Evolutionary conservation across 2,113 vertebrate species (phyloP).

Genomic region (Dasyornis broadbenti): DNA sequence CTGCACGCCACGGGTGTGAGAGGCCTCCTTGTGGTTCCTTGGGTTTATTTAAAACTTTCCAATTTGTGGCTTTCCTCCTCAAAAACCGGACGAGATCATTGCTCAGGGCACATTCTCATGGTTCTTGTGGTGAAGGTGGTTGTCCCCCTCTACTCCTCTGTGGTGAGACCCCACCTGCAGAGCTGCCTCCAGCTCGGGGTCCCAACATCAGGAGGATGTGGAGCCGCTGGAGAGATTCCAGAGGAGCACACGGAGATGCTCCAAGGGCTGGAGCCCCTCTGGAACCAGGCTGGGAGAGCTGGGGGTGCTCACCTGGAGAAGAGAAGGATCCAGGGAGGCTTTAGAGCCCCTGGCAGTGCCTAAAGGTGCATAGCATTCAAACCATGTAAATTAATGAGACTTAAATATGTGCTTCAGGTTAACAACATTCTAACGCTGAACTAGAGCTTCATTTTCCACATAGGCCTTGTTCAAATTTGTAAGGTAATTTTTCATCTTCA

Average conservation of each 20-base stretch:
- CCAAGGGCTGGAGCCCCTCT: background rate
- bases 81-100: background rate
- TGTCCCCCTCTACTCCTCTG: background rate
- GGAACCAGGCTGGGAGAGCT: background rate
- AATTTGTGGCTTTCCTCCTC: background rate
- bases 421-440: background rate
- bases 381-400: background rate
- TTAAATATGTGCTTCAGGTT: background rate
- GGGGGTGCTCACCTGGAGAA: background rate
- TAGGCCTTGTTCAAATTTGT: background rate
- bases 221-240: background rate
- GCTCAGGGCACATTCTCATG: background rate
- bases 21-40: background rate
- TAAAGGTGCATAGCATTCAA: background rate
- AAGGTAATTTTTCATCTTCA: background rate
- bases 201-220: too few relatives aligned
- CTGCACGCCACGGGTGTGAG: rapidly evolving
- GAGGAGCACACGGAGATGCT: rapidly evolving
- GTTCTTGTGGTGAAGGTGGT: background rate
- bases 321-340: background rate
- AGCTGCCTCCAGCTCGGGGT: background rate
- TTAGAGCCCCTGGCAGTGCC: background rate
- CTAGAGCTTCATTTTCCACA: background rate
- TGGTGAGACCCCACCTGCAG: background rate
- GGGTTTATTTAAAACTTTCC: background rate